phyloP scores from a whole-genome alignment of 30 jellyfish, hydroid and myxozoan species.

The Hydractinia symbiolongicarpus region DNA sequence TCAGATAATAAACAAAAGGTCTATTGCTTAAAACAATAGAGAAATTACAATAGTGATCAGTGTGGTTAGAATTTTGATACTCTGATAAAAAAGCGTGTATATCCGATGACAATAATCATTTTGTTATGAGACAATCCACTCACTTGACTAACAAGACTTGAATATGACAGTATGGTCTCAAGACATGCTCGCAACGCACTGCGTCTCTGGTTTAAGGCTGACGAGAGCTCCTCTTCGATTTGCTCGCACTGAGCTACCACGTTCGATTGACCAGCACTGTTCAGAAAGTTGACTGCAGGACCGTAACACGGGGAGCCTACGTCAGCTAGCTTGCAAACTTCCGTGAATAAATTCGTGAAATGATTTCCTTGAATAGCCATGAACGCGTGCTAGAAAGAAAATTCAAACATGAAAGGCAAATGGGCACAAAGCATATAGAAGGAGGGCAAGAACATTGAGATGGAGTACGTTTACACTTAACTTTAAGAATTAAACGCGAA shows the following conservation, averaged over 20 bases:
- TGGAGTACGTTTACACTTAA: too few species aligned
- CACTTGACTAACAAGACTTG: slow-evolving; percentile 72
- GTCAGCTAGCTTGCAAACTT: slow-evolving; percentile 77
- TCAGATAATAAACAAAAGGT: too few species aligned
- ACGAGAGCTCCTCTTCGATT: slow-evolving; percentile 66
- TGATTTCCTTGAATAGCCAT: slow-evolving; percentile 50
- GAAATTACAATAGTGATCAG: too few species aligned
- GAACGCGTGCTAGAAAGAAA: slow-evolving; percentile 43
- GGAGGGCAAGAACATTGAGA: too few species aligned
- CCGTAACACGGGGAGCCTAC: slow-evolving; percentile 81
- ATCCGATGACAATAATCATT: background rate
- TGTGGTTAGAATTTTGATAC: too few species aligned
- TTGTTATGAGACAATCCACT: background rate
- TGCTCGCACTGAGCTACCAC: slow-evolving; percentile 81
- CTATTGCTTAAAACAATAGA: too few species aligned
- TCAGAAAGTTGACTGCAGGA: slow-evolving; percentile 64
- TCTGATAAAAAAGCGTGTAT: too few species aligned
- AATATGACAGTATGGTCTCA: slow-evolving; percentile 68
- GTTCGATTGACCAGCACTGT: slow-evolving; percentile 90
- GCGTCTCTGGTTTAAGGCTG: slow-evolving; percentile 63
- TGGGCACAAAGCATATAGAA: too few species aligned
- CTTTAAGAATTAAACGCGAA: background rate
- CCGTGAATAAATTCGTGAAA: slow-evolving; percentile 54
- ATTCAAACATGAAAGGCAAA: background rate
- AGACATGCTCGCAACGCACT: slow-evolving; percentile 60